Conservation (phyloP, 2,888 invertebrate species). For the Agrotis puta region DNA sequence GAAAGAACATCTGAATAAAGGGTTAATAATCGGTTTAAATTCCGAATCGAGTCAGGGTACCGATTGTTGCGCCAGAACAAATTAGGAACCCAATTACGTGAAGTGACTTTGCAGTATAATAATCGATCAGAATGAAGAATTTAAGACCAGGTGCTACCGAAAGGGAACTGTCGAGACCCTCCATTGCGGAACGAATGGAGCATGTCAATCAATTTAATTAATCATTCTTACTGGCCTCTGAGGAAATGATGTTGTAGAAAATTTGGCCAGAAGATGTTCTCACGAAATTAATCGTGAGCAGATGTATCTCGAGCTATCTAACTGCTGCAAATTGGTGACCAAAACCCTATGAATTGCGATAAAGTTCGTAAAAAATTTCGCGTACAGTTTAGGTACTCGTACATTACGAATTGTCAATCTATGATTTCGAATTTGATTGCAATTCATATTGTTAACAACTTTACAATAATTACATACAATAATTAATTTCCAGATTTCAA, state of each 20-base stretch:
- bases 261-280: slow-evolving; percentile 50
- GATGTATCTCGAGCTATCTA: neutral
- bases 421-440: no score
- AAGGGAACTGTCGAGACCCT: slow-evolving; percentile 80
- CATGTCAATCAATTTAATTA: slow-evolving; percentile 89
- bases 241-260: slow-evolving; percentile 72
- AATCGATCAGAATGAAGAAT: slow-evolving; percentile 82
- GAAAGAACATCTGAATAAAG: slow-evolving; percentile 70
- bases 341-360: no score
- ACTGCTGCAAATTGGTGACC: neutral
- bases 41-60: slow-evolving; percentile 69
- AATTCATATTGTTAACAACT: no score
- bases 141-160: slow-evolving; percentile 83
- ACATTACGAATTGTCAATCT: no score
- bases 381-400: no score
- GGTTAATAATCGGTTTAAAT: slow-evolving; percentile 77
- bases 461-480: no score
- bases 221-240: slow-evolving; percentile 82
- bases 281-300: slow-evolving; percentile 39
- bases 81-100: slow-evolving; percentile 86
- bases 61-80: slow-evolving; percentile 77
- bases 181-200: slow-evolving; percentile 84
- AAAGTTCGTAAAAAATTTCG: no score
- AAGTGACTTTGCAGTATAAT: slow-evolving; percentile 87
- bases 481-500: neutral